Percentiles rank a stretch among this genome's conserved stretches.
Evolutionary conservation across 1,140 invertebrate genomes (phyloP).

Genomic region (Delia radicum): DNA sequence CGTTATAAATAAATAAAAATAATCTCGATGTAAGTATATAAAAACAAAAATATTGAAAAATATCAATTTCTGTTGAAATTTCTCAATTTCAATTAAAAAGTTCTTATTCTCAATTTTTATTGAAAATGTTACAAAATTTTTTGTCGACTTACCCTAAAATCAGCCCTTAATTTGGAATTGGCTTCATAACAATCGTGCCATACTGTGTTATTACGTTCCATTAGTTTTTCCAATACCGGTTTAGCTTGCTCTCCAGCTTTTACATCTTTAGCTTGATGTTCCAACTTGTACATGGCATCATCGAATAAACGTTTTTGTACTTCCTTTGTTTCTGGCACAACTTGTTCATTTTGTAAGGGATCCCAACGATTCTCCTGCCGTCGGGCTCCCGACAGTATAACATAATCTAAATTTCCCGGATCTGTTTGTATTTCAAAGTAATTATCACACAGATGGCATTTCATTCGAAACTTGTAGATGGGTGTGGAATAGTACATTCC

Average conservation of each 20-base stretch:
- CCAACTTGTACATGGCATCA: slow-evolving; percentile 95
- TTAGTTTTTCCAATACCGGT: slow-evolving; percentile 71
- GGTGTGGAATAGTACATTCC: slow-evolving; percentile 99
- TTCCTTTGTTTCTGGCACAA: slow-evolving; percentile 87
- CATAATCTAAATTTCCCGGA: slow-evolving; percentile 96
- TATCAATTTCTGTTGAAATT: neutral
- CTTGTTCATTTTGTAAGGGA: slow-evolving; percentile 93
- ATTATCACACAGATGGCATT: slow-evolving; percentile 97
- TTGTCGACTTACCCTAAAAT: slow-evolving; percentile 75
- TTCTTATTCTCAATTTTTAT: neutral
- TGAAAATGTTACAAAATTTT: too few relatives aligned
- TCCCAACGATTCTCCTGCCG: slow-evolving; percentile 98
- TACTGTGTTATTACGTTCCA: slow-evolving; percentile 72
- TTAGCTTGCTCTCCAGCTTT: slow-evolving; percentile 69
- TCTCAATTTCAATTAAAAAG: too few relatives aligned
- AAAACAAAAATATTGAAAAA: neutral
- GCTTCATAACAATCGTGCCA: slow-evolving; percentile 91
- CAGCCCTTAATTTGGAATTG: slow-evolving; percentile 77
- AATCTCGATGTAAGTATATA: too few relatives aligned
- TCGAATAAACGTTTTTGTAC: slow-evolving; percentile 83
- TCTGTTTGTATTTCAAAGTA: slow-evolving; percentile 99
- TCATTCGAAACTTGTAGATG: slow-evolving; percentile 98
- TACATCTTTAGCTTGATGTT: slow-evolving; percentile 85
- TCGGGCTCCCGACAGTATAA: slow-evolving; percentile 90
- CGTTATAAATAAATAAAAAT: too few relatives aligned